Conservation (phyloP, 2,888 invertebrate species). For the Catocala nupta region DNA sequence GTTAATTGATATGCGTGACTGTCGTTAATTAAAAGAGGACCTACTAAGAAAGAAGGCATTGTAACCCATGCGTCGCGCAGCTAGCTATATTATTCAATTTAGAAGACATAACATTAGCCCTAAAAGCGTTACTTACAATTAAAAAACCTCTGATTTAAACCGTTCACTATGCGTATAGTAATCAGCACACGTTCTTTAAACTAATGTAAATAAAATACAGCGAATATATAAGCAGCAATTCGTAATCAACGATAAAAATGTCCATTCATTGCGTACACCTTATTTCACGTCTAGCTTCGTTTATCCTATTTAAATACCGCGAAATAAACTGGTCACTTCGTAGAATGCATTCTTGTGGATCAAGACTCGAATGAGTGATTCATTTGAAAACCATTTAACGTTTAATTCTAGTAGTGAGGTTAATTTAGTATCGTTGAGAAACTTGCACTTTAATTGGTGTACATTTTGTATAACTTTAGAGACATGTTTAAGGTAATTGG, state of each 20-base stretch:
- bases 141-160: no score
- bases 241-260: constrained; percentile 18
- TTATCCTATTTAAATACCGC: constrained; percentile 30
- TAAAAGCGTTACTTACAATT: no score
- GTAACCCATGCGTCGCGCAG: no score
- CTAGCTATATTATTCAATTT: no score
- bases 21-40: no score
- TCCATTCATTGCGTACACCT: constrained; percentile 16
- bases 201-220: not conserved
- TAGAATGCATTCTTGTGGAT: constrained; percentile 37
- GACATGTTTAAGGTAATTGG: constrained; percentile 21
- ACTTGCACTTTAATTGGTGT: constrained; percentile 1
- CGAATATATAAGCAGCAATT: not conserved
- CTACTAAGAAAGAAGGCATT: no score
- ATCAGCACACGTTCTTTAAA: no score
- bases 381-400: constrained; percentile 32
- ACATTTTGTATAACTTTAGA: constrained; percentile 18
- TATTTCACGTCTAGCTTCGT: constrained; percentile 18
- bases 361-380: constrained; percentile 40
- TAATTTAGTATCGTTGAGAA: constrained; percentile 15
- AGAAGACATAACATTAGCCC: no score
- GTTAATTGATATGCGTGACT: no score
- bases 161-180: no score
- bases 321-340: constrained; percentile 38
- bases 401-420: constrained; percentile 20